Conservation (phyloP, 1,140 invertebrate genomes). For the Lutraria rhynchaena region DNA sequence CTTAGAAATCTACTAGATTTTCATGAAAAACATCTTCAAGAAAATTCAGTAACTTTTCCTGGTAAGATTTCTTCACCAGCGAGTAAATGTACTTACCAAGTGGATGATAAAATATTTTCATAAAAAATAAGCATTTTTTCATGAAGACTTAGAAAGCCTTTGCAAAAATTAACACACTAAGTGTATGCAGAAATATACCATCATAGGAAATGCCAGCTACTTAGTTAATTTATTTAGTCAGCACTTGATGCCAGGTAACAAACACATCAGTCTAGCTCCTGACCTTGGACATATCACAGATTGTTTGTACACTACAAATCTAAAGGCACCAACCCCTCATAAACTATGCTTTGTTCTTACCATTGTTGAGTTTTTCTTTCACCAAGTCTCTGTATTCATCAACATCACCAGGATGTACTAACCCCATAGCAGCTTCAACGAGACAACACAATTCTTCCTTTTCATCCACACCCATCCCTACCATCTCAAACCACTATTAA, state of each 20-base stretch:
- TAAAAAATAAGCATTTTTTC: neutral
- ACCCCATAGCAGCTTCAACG: slow-evolving; percentile 35
- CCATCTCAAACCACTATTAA: slow-evolving; percentile 7
- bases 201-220: too few relatives aligned
- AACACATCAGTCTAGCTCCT: neutral
- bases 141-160: too few relatives aligned
- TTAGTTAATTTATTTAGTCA: neutral
- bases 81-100: neutral
- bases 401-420: slow-evolving; percentile 36
- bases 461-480: slow-evolving; percentile 9
- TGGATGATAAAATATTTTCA: neutral
- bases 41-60: neutral
- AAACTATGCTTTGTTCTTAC: neutral
- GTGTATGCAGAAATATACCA: too few relatives aligned
- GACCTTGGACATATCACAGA: neutral
- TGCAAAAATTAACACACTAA: too few relatives aligned
- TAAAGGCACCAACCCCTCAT: neutral
- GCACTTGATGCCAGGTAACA: neutral
- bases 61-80: neutral
- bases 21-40: neutral
- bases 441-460: slow-evolving; percentile 47
- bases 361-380: slow-evolving; percentile 14
- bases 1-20: neutral
- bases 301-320: neutral
- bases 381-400: slow-evolving; percentile 18